Evolutionary conservation across 2,113 vertebrate species (phyloP), one percentile per base, ranked within the genome.

Genomic region (Lanius ludovicianus): DNA sequence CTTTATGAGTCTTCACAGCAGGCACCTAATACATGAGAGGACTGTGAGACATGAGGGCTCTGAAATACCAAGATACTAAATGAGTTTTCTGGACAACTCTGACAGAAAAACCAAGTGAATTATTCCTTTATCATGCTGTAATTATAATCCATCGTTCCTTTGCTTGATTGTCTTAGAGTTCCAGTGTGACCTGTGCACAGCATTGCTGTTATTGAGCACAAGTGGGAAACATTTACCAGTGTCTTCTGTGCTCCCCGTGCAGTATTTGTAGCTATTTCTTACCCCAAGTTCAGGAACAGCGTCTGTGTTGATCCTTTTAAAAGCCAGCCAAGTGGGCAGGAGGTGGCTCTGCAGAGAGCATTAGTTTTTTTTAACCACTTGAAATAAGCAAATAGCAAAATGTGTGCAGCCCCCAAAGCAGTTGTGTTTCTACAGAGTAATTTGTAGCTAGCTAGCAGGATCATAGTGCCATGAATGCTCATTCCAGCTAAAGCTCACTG

Each of bases 11-110:
- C 35, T 74, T 64, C 65, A 33, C 23, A 62, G 33, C 16, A 21
- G 57, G 50, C 22, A 67, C 27, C 37, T 49, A 37, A 4, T 41
- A 15, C 21, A n/a, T 0, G 0, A 49, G 30, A 27, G 42, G 35
- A 12, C 37, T 50, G n/a, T 16, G 42, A 71, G 52, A 14, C 41
- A 16, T 4, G 10, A 65, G 46, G 11, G 46, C 13, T 69, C 37
- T 65, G 80, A 65, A 83, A 53, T 28, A 62, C 33, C n/a, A 15
- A 67, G 41, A 16, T 37, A 23, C 8, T 42, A 23, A 83, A 70
- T 52, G 30, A 71, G 11, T 49, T 63, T 42, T 53, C 53, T 71
- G 59, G 47, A 39, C 11, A 35, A 2, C 44, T 67, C 33, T 62
- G 57, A 33, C 52, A 53, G 85, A 47, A 79, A 42, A 53, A 13